Evolutionary conservation across 2,888 invertebrate genomes (phyloP).

Genomic region (Osmoderma eremita): DNA sequence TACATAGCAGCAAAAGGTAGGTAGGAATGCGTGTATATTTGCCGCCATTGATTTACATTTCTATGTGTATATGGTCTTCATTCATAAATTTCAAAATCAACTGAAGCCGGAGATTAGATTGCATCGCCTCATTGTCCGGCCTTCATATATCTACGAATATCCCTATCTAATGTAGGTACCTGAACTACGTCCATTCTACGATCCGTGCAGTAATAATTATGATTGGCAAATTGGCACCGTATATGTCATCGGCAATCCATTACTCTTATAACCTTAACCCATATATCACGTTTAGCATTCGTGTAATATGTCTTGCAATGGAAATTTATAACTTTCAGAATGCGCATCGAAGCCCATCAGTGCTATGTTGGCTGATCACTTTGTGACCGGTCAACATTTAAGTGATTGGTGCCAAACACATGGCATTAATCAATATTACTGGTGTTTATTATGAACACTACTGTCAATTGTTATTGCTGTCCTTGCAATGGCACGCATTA

Average conservation of each 20-base stretch:
- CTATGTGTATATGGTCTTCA: constrained; percentile 21
- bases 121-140: constrained; percentile 37
- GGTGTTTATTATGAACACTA: constrained; percentile 19
- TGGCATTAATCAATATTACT: constrained; percentile 25
- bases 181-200: constrained; percentile 30
- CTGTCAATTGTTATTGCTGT: constrained; percentile 5
- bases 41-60: constrained; percentile 19
- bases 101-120: constrained; percentile 38
- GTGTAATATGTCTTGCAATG: constrained; percentile 38
- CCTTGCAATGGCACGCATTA: too few species aligned
- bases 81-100: constrained; percentile 38
- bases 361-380: constrained; percentile 26
- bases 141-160: constrained; percentile 31
- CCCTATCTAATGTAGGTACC: constrained; percentile 37
- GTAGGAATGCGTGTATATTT: constrained; percentile 1
- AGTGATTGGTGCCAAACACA: constrained; percentile 30
- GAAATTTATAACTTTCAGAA: constrained; percentile 42
- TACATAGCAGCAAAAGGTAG: background rate
- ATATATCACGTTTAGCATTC: constrained; percentile 42
- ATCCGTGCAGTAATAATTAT: constrained; percentile 35
- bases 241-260: constrained; percentile 37
- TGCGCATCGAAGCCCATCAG: constrained; percentile 2
- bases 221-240: constrained; percentile 41
- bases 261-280: constrained; percentile 33
- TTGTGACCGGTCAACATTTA: constrained; percentile 21